Evolutionary conservation across 1,140 invertebrate species (phyloP).

Genomic region (Orchesella cincta): DNA sequence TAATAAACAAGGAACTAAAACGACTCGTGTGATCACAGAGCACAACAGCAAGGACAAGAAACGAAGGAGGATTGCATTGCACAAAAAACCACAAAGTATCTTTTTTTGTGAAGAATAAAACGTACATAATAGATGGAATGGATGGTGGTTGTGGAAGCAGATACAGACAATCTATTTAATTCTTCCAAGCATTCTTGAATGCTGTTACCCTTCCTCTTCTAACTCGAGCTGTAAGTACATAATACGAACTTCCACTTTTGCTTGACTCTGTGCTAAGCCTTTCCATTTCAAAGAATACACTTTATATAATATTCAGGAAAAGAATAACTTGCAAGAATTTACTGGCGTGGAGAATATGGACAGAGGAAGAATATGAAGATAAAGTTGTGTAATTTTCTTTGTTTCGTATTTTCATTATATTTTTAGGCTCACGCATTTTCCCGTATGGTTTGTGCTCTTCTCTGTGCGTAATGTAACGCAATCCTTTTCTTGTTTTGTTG

Average conservation of each 20-base stretch:
- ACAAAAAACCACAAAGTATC: neutral
- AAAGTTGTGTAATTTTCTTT: conserved; percentile 5
- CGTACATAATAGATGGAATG: neutral
- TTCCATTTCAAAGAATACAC: neutral
- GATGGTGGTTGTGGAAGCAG: no score
- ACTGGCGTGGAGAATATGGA: neutral
- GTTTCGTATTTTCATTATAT: conserved; percentile 9
- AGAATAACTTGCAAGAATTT: neutral
- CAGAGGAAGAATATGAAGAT: neutral
- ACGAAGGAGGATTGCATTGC: neutral
- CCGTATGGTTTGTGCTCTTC: neutral
- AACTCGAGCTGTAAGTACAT: neutral
- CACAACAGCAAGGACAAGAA: neutral
- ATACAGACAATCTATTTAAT: neutral
- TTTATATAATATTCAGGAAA: neutral
- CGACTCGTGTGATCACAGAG: neutral
- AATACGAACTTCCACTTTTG: neutral
- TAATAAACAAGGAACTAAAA: neutral
- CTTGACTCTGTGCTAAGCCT: neutral
- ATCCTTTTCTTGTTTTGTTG: neutral
- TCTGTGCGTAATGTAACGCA: neutral
- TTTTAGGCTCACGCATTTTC: neutral
- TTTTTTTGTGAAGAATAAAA: neutral
- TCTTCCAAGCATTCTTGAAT: neutral
- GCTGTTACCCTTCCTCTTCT: neutral